These are phyloP conservation scores for Himalopsyche phryganea DNA, from an alignment of 1,140 invertebrate species.

Conservation along the genomic window DNA sequence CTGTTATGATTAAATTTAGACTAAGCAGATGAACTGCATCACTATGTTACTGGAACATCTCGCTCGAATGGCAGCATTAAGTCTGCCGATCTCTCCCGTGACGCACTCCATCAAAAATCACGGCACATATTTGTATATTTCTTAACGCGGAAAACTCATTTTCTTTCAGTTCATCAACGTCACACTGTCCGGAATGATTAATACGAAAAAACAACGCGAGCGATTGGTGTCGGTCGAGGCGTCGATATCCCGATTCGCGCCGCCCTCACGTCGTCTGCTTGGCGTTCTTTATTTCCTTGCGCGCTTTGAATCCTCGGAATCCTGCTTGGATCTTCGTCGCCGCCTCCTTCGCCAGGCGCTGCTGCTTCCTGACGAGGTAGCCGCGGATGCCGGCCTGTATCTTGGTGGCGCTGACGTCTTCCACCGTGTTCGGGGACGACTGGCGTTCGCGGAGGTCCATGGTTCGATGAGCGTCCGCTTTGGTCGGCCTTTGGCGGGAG, in stretches of 20 bases:
- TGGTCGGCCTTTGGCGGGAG: too few species aligned
- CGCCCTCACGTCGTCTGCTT: slow-evolving; percentile 12
- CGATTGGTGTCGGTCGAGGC: too few species aligned
- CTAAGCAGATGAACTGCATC: neutral
- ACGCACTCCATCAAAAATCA: neutral
- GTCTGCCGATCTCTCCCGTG: neutral
- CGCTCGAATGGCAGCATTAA: neutral
- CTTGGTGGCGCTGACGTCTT: slow-evolving; percentile 66
- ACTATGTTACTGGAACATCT: slow-evolving; percentile 1
- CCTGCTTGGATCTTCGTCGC: slow-evolving; percentile 61
- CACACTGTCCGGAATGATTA: slow-evolving; percentile 16
- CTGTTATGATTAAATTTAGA: slow-evolving; percentile 2
- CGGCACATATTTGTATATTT: neutral
- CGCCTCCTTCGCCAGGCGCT: slow-evolving; percentile 53
- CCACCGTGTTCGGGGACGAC: slow-evolving; percentile 35
- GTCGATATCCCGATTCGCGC: neutral
- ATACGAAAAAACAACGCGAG: slow-evolving; percentile 1
- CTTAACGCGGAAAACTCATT: slow-evolving; percentile 11
- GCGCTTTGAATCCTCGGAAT: slow-evolving; percentile 57
- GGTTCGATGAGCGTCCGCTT: neutral
- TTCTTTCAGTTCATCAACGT: neutral
- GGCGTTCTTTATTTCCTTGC: slow-evolving; percentile 46
- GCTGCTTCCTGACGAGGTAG: slow-evolving; percentile 64
- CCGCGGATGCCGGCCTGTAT: slow-evolving; percentile 73
- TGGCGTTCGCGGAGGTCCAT: slow-evolving; percentile 13